Conservation (phyloP, 2,888 invertebrate genomes). For the Cryptus viduatorius region DNA sequence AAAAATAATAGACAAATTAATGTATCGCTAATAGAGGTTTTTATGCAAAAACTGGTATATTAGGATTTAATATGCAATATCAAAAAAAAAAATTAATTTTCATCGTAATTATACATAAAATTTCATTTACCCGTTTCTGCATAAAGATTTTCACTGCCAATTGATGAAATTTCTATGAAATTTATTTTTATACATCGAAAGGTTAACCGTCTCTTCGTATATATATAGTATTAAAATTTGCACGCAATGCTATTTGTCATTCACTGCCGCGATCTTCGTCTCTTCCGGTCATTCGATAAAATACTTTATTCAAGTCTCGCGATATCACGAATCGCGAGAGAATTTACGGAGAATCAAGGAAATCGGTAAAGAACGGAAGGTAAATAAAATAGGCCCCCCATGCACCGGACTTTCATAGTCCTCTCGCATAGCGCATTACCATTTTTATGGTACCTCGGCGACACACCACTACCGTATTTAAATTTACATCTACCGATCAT, state of each 20-base stretch:
- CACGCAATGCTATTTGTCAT: not conserved
- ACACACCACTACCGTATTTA: conserved; percentile 21
- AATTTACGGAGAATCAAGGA: conserved; percentile 8
- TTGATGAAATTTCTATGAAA: no score
- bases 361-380: conserved; percentile 35
- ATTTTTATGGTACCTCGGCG: conserved; percentile 58
- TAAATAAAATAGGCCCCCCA: conserved; percentile 13
- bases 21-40: no score
- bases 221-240: not conserved
- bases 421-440: conserved; percentile 57
- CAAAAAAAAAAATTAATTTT: no score
- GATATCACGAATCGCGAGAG: conserved; percentile 6
- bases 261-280: not conserved
- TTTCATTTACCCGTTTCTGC: no score
- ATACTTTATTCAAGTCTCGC: conserved; percentile 18
- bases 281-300: not conserved
- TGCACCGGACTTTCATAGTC: conserved; percentile 42
- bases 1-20: no score
- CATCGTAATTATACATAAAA: no score
- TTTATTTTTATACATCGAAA: no score
- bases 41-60: no score
- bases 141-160: no score
- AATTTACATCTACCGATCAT: conserved; percentile 40
- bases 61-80: no score
- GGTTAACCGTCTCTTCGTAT: not conserved